Evolutionary conservation across 2,113 vertebrate species (phyloP), one percentile per base, ranked within the genome.

Genomic region (Cyprichromis sp.): DNA sequence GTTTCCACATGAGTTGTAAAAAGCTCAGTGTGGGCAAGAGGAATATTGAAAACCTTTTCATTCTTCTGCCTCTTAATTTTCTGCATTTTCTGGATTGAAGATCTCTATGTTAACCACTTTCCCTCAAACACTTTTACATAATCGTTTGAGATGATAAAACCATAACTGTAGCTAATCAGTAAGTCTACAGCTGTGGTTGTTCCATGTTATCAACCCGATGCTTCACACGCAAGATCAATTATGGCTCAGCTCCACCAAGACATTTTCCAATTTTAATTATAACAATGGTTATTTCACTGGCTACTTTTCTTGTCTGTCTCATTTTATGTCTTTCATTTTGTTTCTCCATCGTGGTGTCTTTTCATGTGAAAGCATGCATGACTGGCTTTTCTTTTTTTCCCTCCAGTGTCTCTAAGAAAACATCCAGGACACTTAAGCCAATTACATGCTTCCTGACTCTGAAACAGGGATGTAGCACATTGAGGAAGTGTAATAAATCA

Each of bases 371-470:
- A 81, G 52, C 76, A 82, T 81, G 71, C 55, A 24, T 84, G 55
- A 82, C 88, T 90, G 82, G 5, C 53, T 86, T 38, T 63, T 50
- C 6, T 2, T 50, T 8, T 2, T 0, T 0, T 12, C 42, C 71
- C 59, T 81, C 81, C 29, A 66, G 52, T 63, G 59, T 87, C 40
- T 81, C 40, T 78, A 86, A 79, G 38, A 88, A 87, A 88, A 91
- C 21, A 91, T 83, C 81, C 81, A 50, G 52, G 85, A 87, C 68
- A 83, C 38, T 88, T 93, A 80, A 88, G 63, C 81, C 88, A 83
- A 91, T 85, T 91, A 91, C 71, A 81, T 59, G 61, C 86, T 90
- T 24, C 40, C 73, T 90, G 82, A 86, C 50, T 85, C 84, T 71
- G 24, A 78, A 52, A 78, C 45, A 31, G 45, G 17, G 73, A 78